Conservation (phyloP, 2,888 invertebrate species). For the Holacanthella duospinosa region DNA sequence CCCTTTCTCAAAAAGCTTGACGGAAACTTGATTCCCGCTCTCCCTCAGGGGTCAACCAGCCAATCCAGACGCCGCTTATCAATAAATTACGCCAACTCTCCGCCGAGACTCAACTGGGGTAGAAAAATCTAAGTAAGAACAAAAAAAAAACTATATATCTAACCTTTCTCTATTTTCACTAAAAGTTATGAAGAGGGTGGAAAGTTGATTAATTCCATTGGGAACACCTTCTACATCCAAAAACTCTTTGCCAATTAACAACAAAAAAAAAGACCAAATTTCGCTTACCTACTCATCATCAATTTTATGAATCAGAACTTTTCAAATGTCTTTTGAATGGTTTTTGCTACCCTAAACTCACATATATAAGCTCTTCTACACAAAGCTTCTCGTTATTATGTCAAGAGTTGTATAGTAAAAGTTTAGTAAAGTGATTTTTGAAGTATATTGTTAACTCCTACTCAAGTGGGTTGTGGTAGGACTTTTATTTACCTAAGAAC, state of each 20-base stretch:
- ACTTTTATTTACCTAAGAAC: neutral
- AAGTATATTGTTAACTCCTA: too few relatives aligned
- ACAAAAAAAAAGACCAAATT: neutral
- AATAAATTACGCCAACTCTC: slow-evolving; percentile 3
- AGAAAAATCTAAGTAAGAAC: too few relatives aligned
- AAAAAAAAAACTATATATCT: too few relatives aligned
- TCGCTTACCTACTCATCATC: neutral
- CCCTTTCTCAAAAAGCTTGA: neutral
- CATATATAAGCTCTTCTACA: too few relatives aligned
- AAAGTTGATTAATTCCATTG: neutral
- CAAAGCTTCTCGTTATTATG: too few relatives aligned
- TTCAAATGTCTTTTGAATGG: neutral
- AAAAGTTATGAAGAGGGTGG: neutral
- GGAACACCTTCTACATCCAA: neutral
- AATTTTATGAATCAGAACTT: too few relatives aligned
- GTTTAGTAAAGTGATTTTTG: too few relatives aligned
- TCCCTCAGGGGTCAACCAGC: slow-evolving; percentile 6
- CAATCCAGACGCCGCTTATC: slow-evolving; percentile 3
- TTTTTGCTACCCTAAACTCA: too few relatives aligned
- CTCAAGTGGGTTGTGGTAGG: neutral
- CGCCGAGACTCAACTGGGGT: too few relatives aligned
- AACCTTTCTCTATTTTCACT: neutral
- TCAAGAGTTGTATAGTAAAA: too few relatives aligned
- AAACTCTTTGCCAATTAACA: neutral
- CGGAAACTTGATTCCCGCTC: slow-evolving; percentile 2